phyloP scores from a whole-genome alignment of 2,797 vertebrate genomes.

The Melanotaenia trifasciata region DNA sequence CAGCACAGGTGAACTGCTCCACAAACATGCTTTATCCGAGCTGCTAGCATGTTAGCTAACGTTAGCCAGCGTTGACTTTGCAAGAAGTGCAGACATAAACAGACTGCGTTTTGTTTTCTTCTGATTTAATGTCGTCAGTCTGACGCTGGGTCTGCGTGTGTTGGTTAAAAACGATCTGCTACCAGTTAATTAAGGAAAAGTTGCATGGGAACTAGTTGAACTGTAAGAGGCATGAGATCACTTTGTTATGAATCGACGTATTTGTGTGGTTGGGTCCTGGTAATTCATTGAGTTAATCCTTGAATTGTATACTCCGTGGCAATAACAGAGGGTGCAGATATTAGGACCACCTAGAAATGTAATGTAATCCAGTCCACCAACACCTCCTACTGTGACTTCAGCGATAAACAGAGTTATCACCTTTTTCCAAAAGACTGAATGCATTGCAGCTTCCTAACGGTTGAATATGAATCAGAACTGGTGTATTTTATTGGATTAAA shows the following conservation, averaged over 20 bases:
- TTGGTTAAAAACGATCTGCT: neutral
- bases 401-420: neutral
- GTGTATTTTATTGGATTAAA: neutral
- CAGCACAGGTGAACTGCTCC: conserved; percentile 55
- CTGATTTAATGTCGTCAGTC: neutral
- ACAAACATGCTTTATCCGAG: neutral
- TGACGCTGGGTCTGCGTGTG: neutral
- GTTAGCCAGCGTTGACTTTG: conserved; percentile 14
- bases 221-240: neutral
- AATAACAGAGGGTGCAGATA: neutral
- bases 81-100: neutral
- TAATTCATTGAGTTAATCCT: neutral
- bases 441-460: neutral
- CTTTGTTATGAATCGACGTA: neutral
- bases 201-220: neutral
- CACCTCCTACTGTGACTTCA: neutral
- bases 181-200: neutral
- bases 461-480: neutral
- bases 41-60: conserved; percentile 50
- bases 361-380: neutral
- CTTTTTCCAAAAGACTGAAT: neutral
- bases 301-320: neutral
- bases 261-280: neutral
- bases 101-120: neutral
- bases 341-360: neutral